Base-by-base conservation (phyloP, 2,797 vertebrate genomes). In the Nyctibius grandis region DNA sequence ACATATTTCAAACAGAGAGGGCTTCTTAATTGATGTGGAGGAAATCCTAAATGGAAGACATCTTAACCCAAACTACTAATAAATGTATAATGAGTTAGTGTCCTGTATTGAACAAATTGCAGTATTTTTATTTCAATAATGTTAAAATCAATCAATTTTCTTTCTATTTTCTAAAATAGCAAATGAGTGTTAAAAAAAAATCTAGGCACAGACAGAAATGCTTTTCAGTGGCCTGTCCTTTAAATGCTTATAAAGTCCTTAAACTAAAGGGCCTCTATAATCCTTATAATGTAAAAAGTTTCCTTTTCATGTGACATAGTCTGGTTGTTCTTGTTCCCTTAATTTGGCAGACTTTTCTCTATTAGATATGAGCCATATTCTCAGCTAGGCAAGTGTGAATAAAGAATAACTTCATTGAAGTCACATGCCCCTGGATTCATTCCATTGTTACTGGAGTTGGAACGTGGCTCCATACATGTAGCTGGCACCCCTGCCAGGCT, bases 321-420 rank as follows among this genome's bases (percentile, higher is more conserved):
- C 51, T 42, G 8, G 11, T 95, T 91, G 50, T 88, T 78, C 72
- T 57, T 29, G 9, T 51, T 93, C 78, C 48, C 78, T 75, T 74
- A 63, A 38, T 88, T 78, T 89, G 81, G 50, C 59, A 44, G 40
- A 51, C 57, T 85, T 59, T 93, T 82, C 50, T 67, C 65, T 91
- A 42, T 91, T 77, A 78, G 45, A 73, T 79, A 51, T 6, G 78
- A 56, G 74, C 48, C 80, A 82, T 67, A 89, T 90, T 93, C 91
- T 94, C 73, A 79, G 44, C 48, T 67, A 83, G 70, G 54, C 84
- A 91, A 83, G 56, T 5, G 3, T 85, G 86, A 91, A 92, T 82
- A 92, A 93, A 92, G 63, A 88, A 89, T 82, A 89, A 77, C 56
- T 89, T 89, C 15, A 83, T 13, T 89, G 80, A 93, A 96, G 88